Base-by-base conservation (phyloP, 2,888 invertebrate genomes). In the Tipula vernalis region DNA sequence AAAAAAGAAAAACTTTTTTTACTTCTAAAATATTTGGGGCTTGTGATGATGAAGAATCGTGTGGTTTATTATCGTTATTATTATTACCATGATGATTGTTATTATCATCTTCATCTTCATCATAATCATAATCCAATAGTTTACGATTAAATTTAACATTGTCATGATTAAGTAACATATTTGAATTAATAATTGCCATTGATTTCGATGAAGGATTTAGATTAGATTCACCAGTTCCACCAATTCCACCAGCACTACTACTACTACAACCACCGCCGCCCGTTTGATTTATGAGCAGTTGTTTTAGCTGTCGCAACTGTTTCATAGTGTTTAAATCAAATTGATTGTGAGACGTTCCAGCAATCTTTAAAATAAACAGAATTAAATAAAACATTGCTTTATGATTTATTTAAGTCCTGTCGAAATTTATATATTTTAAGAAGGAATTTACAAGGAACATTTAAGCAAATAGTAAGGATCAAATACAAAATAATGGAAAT, bases 91-190 rank as follows among this genome's bases (percentile, higher is more conserved):
- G 97, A 88, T 97, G 97, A 90, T 98, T 42, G 15, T 39, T 41
- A 87, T 90, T 92, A 87, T 93, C 94, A 57, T 95, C 95, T 86
- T 89, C 88, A n/a, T 97, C 97, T 87, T 97, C 97, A 88, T 97
- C 97, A 90, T 98, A 98, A 91, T 98, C 98, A 91, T 97, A 98
- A 91, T 98, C 96, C 87, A 98, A 92, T 15, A 98, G 92, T 90
- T 97, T 97, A 90, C 96, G 94, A 90, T 96, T 96, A 91, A 96
- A 96, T 90, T 96, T 96, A 4, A 95, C 94, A 87, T 92, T 92
- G 86, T 89, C 89, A 83, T 90, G 90, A 1, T 39, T 84, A 8
- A 84, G 41, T 71, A 71, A 71, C 71, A 71, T 28, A 84, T 84
- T 84, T 84, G 84, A 84, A 84, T 84, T 84, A 71, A 71, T 28